phyloP scores from a whole-genome alignment of 2,888 invertebrate species.

The Theodoxus fluviatilis region DNA sequence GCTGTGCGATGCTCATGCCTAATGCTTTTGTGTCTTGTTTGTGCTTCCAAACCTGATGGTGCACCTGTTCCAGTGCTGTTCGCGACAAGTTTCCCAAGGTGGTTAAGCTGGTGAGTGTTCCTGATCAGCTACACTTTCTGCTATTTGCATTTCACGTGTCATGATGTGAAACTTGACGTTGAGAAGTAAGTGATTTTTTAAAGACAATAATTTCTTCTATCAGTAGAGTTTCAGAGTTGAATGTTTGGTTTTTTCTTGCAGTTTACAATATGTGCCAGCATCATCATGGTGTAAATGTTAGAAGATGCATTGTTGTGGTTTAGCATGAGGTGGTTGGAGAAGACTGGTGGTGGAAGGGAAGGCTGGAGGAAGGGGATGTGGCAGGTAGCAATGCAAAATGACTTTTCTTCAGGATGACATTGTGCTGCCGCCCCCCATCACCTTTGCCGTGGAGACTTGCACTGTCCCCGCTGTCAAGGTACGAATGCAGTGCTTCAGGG shows the following conservation, averaged over 20 bases:
- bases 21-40: neutral
- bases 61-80: slow-evolving; percentile 83
- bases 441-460: slow-evolving; percentile 78
- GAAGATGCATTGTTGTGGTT: neutral
- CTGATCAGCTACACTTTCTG: neutral
- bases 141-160: neutral
- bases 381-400: neutral
- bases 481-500: too few species aligned
- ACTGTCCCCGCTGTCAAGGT: slow-evolving; percentile 71
- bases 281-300: neutral
- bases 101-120: slow-evolving; percentile 79
- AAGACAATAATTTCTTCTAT: neutral
- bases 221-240: neutral
- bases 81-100: slow-evolving; percentile 88
- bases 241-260: neutral
- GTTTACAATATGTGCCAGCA: neutral
- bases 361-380: neutral
- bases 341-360: too few species aligned
- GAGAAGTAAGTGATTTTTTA: too few species aligned
- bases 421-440: slow-evolving; percentile 83
- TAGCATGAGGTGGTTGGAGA: too few species aligned
- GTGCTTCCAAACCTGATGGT: too few species aligned
- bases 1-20: neutral
- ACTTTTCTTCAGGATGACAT: slow-evolving; percentile 76
- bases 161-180: neutral